Conservation (phyloP, 2,888 invertebrate genomes). For the Caenorhabditis sulstoni region DNA sequence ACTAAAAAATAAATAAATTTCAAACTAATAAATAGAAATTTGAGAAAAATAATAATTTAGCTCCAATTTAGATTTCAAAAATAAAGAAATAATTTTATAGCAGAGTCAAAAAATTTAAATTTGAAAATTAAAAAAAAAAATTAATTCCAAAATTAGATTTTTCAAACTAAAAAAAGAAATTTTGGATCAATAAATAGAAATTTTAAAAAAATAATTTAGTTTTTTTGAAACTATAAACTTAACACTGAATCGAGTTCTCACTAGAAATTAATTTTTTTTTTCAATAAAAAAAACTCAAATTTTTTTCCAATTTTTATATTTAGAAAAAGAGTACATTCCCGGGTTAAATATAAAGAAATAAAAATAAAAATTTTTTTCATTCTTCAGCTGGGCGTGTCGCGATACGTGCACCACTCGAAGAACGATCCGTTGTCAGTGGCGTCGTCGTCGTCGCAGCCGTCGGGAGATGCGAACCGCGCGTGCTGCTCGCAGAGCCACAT, state of each 20-base stretch:
- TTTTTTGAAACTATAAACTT: slow-evolving; percentile 6
- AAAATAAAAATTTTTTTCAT: no score
- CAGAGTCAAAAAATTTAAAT: not conserved
- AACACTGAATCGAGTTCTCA: no score
- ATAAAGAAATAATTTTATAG: not conserved
- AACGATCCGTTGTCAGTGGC: slow-evolving; percentile 23
- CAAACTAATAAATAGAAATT: no score
- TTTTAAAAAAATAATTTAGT: not conserved
- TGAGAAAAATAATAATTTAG: not conserved
- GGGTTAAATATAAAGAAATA: no score
- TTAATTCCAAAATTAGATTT: not conserved
- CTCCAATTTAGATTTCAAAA: not conserved
- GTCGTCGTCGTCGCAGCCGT: not conserved
- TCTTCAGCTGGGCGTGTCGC: slow-evolving; percentile 58
- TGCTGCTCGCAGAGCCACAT: not conserved
- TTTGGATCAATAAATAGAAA: not conserved
- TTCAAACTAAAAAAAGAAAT: slow-evolving; percentile 4
- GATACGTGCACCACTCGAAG: slow-evolving; percentile 40
- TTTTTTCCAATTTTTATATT: no score
- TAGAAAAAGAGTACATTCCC: no score
- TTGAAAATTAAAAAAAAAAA: no score
- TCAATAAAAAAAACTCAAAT: no score
- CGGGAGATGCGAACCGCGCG: not conserved
- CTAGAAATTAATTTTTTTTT: not conserved
- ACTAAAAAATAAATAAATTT: not conserved